These are phyloP conservation scores for Chaetops frenatus DNA, from an alignment of 2,113 vertebrate species.

Conservation along the genomic window DNA sequence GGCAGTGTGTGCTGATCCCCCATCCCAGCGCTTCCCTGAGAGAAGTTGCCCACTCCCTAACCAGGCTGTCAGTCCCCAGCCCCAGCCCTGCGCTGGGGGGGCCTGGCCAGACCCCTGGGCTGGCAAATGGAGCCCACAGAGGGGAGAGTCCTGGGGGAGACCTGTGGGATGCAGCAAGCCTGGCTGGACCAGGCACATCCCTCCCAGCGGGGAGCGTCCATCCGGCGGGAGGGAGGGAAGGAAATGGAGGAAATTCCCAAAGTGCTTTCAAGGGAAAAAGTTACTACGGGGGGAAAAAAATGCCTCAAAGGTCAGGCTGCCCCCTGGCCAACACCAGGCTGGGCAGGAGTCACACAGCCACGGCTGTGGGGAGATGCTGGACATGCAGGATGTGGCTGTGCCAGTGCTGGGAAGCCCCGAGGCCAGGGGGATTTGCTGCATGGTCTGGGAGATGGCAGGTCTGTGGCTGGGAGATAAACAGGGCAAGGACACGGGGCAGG, in stretches of 20 bases:
- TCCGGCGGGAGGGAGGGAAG: neutral
- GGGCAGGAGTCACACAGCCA: neutral
- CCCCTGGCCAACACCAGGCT: fast-evolving
- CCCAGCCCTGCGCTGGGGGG: neutral
- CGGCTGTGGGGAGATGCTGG: neutral
- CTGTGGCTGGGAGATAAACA: neutral
- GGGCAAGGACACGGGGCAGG: neutral
- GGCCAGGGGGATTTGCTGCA: neutral
- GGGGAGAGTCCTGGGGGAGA: fast-evolving
- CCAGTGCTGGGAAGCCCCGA: neutral
- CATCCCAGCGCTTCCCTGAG: neutral
- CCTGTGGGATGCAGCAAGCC: fast-evolving
- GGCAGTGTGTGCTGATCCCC: neutral
- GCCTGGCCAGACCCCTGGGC: neutral
- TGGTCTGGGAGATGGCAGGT: neutral
- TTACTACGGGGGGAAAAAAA: neutral
- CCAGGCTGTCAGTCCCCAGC: neutral
- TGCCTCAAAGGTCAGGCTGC: neutral
- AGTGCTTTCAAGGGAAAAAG: conserved; percentile 47
- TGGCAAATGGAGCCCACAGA: neutral
- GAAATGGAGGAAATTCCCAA: conserved; percentile 41
- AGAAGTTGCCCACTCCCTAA: neutral
- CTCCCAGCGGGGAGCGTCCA: neutral
- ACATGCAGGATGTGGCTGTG: fast-evolving
- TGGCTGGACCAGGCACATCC: neutral